Conservation (phyloP, 2,113 vertebrate genomes). For the Trematocara unimaculatum region DNA sequence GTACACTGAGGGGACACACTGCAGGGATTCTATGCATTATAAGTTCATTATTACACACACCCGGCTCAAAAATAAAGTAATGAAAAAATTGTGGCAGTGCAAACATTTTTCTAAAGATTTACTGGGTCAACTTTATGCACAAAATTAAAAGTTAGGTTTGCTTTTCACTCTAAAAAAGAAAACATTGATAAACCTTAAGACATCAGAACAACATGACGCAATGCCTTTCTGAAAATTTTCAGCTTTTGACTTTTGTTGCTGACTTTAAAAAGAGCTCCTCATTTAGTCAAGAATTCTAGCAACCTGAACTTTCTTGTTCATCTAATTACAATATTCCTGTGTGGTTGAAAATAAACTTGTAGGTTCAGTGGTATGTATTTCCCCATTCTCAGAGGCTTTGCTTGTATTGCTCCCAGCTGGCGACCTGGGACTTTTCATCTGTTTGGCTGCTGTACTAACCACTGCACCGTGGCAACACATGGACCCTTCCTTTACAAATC, state of each 20-base stretch:
- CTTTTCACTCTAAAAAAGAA: not conserved
- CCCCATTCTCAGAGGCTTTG: not conserved
- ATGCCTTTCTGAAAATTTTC: not conserved
- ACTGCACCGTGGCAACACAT: not conserved
- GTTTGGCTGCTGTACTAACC: not conserved
- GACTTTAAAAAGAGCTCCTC: not conserved
- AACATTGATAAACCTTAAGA: not conserved
- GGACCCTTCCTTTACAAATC: not conserved
- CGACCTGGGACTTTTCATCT: not conserved
- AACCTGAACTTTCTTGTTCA: not conserved
- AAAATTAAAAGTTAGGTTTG: not conserved
- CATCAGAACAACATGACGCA: accelerated
- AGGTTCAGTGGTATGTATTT: not conserved
- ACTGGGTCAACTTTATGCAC: not conserved
- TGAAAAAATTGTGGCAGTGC: accelerated
- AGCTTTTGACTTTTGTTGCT: not conserved
- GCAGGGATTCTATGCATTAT: not conserved
- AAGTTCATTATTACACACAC: not conserved
- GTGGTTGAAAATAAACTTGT: not conserved
- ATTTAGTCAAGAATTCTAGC: not conserved
- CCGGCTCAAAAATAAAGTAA: not conserved
- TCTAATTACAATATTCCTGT: not conserved
- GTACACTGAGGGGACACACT: not conserved
- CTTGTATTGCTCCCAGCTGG: not conserved
- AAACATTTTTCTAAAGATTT: not conserved